Evolutionary conservation across 2,113 vertebrate genomes (phyloP).

Genomic region (Xiphophorus couchianus): DNA sequence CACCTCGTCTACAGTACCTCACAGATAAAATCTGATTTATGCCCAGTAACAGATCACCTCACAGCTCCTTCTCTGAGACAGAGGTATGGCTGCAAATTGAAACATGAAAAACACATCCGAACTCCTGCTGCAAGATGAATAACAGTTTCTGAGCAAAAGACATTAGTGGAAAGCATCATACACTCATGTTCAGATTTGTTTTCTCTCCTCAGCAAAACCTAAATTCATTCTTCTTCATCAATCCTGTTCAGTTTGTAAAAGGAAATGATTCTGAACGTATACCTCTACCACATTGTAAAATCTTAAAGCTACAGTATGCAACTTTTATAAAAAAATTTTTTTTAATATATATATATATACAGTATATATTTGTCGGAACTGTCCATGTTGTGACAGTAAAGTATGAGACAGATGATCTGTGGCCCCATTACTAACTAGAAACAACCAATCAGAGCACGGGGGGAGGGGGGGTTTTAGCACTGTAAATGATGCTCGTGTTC

Average conservation of each 20-base stretch:
- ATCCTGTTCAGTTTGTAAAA: neutral
- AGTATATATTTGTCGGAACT: too few relatives aligned
- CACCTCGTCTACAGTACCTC: slow-evolving; percentile 60
- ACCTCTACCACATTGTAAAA: slow-evolving; percentile 4
- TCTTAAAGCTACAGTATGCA: neutral
- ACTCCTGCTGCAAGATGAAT: slow-evolving; percentile 47
- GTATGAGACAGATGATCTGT: too few relatives aligned
- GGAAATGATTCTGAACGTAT: neutral
- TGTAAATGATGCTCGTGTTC: too few relatives aligned
- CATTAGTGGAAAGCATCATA: slow-evolving; percentile 48
- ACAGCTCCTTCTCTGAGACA: slow-evolving; percentile 60
- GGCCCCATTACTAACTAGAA: too few relatives aligned
- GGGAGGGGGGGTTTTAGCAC: too few relatives aligned
- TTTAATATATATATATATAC: too few relatives aligned
- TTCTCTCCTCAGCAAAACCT: slow-evolving; percentile 17
- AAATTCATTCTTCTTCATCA: slow-evolving; percentile 9
- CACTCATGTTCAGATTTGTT: slow-evolving; percentile 17
- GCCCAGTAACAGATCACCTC: slow-evolving; percentile 69
- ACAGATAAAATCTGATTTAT: slow-evolving; percentile 65
- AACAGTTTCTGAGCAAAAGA: slow-evolving; percentile 50
- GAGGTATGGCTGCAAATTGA: slow-evolving; percentile 72
- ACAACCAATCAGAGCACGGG: too few relatives aligned
- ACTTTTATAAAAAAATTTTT: too few relatives aligned
- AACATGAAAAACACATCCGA: slow-evolving; percentile 75
- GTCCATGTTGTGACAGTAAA: too few relatives aligned